Evolutionary conservation across 1,140 invertebrate genomes (phyloP), one percentile per base, ranked within the genome.

Genomic region (Drosophila suzukii): DNA sequence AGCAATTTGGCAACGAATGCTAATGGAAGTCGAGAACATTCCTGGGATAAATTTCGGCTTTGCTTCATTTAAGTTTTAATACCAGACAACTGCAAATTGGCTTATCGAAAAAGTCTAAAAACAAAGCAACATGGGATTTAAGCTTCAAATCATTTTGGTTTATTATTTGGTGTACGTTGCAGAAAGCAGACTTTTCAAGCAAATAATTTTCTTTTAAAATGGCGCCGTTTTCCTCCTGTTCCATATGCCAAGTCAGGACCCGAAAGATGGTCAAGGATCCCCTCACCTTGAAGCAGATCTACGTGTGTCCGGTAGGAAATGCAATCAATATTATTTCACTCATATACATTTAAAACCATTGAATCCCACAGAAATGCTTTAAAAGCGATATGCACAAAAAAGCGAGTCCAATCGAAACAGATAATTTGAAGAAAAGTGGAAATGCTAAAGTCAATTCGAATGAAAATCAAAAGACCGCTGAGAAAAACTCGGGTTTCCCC

Each of bases 191-290:
- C 7, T 13, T 17, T 27, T 6, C 12, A 24, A 20, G 6, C 13
- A 13, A 13, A 6, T 1, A 20, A 27, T 13, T 27, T 8, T 11
- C 3, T 11, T 2, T 7, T 0, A 3, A 24, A 12, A 80, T 83
- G 81, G 61, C 81, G 4, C 80, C 80, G 0, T 84, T 84, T 49
- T 80, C 62, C 0, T 41, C n/a, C 1, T 84, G 81, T 32, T 61
- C 76, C 0, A 20, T 44, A 4, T 83, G 81, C 49, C 20, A 57
- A 5, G 39, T 2, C 0, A 55, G 43, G 30, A 83, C 81, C 4
- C 53, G 80, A 0, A 83, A 76, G 10, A 39, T 83, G 7, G 55
- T 67, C 6, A 63, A 38, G 3, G 58, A 72, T 53, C 47, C 32
- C 0, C 8, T 8, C 0, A 84, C 81, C 17, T 27, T 17, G 1